Evolutionary conservation across 35 echinoderm and acorn worm genomes (phyloP), one percentile per base, ranked within the genome.

Genomic region (Stichopus chloronotus): DNA sequence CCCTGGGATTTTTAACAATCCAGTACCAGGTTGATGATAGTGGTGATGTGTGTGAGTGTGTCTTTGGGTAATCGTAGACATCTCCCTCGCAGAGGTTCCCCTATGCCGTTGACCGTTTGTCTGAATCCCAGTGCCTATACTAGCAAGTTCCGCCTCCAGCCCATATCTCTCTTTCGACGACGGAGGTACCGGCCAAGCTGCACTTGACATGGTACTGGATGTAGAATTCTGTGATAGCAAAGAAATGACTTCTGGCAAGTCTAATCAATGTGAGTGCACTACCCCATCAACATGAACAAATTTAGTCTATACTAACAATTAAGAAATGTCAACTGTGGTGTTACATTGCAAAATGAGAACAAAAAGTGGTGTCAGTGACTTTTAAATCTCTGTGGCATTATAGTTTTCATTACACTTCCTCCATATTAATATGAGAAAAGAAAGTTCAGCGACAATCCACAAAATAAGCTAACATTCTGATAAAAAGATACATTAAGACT

Each of bases 11-110:
- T 43, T 43, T 1, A 43, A 43, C 3, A 3, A 43, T 43, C 30
- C 30, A 43, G n/a, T 92, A 96, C 95, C 95, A 68, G 89, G 59
- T n/a, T 78, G 60, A 81, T 96, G 92, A 88, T 94, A 96, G 81
- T 96, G 95, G 54, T 94, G 95, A 88, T 96, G 95, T 52, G 92
- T 96, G 88, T 96, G 95, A 5, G 78, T 56, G 17, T 94, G 92
- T 57, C 88, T 88, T 59, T 94, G 92, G 9, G 25, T 52, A 60
- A 8, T 16, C 7, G 52, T 7, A 59, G 58, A 56, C 2, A 22
- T 79, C 57, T 74, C 83, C 5, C 19, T 88, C 71, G 88, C 65
- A 60, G 91, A 60, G 68, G 60, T 72, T 19, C 83, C 23, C 76
- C 92, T 72, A 63, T 16, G 7, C 22, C n/a, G 14, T 21, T 74